A percentile compares a stretch with the other conserved stretches of the same genome.
Conservation (phyloP, 2,113 vertebrate genomes). For the Romanogobio albipinnatus region DNA sequence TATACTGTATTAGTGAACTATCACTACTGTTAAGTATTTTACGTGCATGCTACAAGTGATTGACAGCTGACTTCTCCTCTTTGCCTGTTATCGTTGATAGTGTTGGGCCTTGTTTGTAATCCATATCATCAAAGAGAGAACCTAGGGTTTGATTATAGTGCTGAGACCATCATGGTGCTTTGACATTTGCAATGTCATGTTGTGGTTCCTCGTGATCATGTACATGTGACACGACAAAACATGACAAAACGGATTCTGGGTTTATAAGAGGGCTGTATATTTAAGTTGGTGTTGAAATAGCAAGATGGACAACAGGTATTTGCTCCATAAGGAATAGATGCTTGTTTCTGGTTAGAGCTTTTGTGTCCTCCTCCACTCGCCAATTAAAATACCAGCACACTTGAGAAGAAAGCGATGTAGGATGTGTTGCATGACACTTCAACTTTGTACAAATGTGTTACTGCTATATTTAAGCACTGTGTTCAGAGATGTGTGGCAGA, state of each 20-base stretch:
- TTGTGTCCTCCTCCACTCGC: not conserved
- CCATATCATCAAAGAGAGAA: not conserved
- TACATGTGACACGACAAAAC: not conserved
- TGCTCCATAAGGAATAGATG: not conserved
- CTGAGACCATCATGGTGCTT: slow-evolving; percentile 2
- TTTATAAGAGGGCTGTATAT: not conserved
- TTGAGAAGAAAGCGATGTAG: not conserved
- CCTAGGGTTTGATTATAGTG: not conserved
- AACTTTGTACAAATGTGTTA: too few relatives aligned
- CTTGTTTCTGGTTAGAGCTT: not conserved
- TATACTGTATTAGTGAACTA: not conserved
- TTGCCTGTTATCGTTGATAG: not conserved
- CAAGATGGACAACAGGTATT: not conserved
- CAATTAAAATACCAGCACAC: not conserved
- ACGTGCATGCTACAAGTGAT: not conserved
- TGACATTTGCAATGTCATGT: slow-evolving; percentile 18
- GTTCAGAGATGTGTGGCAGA: not conserved
- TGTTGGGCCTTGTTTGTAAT: not conserved
- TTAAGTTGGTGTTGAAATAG: not conserved
- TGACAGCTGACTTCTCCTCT: not conserved
- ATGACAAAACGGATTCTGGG: not conserved
- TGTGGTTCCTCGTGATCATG: not conserved
- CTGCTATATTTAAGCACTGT: not conserved
- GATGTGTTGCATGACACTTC: too few relatives aligned
- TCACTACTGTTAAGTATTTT: not conserved